Conservation (phyloP, 2,888 invertebrate genomes). For the Caenorhabditis macrosperma region DNA sequence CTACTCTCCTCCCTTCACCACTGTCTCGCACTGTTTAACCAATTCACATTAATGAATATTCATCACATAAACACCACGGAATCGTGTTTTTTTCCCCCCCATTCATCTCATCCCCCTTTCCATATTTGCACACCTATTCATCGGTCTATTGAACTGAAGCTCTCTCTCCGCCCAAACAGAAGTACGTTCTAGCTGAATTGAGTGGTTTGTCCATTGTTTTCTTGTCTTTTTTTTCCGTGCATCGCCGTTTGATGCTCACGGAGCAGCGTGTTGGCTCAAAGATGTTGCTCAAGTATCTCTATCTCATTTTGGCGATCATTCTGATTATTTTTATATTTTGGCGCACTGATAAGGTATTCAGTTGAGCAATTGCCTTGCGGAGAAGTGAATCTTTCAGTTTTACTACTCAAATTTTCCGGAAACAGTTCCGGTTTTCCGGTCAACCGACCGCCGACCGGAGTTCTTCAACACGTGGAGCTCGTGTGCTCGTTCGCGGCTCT, state of each 20-base stretch:
- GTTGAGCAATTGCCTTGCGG: background rate
- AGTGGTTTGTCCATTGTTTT: no score
- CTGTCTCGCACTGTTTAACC: background rate
- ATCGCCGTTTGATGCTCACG: background rate
- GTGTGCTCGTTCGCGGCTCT: background rate
- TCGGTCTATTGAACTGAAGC: background rate
- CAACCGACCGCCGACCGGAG: background rate
- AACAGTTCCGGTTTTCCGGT: background rate
- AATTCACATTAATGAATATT: background rate
- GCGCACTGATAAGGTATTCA: background rate
- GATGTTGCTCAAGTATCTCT: background rate
- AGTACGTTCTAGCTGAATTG: no score
- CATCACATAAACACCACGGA: background rate
- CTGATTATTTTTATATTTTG: background rate
- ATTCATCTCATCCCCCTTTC: background rate
- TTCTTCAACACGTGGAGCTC: slow-evolving; percentile 2
- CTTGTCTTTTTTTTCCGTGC: no score
- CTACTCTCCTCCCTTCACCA: no score
- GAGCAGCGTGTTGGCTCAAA: background rate
- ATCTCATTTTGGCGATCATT: background rate
- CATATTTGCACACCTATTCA: slow-evolving; percentile 5
- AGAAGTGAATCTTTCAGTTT: background rate
- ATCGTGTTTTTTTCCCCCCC: no score
- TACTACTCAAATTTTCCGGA: no score
- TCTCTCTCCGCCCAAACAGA: background rate